Evolutionary conservation across 2,797 vertebrate species (phyloP).

Genomic region (Crypturellus tataupa): DNA sequence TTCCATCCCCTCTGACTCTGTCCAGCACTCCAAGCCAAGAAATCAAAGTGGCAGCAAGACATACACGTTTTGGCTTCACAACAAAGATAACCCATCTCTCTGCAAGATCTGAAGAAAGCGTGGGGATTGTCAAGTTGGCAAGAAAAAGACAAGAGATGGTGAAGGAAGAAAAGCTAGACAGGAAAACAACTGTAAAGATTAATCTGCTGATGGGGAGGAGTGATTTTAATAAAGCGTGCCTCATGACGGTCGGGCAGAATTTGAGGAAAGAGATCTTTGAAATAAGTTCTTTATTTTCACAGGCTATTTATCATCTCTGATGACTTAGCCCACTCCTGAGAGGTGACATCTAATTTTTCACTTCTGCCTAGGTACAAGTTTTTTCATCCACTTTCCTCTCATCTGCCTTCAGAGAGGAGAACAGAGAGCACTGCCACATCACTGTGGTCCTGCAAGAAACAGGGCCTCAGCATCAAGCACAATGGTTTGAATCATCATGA

Average conservation of each 20-base stretch:
- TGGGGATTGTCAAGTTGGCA: rapidly evolving
- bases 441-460: background rate
- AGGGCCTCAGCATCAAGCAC: background rate
- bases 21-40: background rate
- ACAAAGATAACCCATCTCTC: background rate
- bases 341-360: background rate
- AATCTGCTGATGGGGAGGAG: background rate
- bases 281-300: background rate
- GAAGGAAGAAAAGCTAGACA: background rate
- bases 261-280: background rate
- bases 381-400: background rate
- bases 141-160: background rate
- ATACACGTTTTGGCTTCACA: background rate
- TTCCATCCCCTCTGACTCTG: background rate
- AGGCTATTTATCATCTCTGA: background rate
- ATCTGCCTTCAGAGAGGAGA: background rate
- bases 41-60: background rate
- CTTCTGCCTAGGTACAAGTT: background rate
- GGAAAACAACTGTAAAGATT: background rate
- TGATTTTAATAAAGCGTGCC: background rate
- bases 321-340: background rate
- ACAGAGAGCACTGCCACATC: background rate
- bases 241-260: background rate
- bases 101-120: background rate
- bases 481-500: background rate